Evolutionary conservation across 1,140 invertebrate genomes (phyloP).

Genomic region (Caerostris extrusa): DNA sequence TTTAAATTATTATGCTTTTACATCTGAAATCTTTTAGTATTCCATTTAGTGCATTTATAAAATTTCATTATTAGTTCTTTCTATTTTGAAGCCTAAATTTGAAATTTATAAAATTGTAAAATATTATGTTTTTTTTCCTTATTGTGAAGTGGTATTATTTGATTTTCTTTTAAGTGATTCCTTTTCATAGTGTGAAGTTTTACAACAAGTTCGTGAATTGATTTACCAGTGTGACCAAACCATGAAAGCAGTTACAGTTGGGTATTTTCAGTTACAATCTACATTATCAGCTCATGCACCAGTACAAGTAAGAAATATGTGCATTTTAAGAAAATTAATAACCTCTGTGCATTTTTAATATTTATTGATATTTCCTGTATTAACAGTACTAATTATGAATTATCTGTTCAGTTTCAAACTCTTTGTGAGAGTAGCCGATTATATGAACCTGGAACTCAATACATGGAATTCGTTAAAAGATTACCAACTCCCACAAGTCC

Average conservation of each 20-base stretch:
- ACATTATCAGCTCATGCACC: slow-evolving; percentile 83
- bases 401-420: slow-evolving; percentile 82
- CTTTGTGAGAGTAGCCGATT: slow-evolving; percentile 83
- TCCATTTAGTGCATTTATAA: too few relatives aligned
- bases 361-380: background rate
- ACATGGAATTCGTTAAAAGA: slow-evolving; percentile 83
- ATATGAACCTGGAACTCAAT: slow-evolving; percentile 84
- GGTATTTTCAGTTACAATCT: slow-evolving; percentile 84
- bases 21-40: too few relatives aligned
- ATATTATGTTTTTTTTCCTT: too few relatives aligned
- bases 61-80: too few relatives aligned
- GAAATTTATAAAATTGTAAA: too few relatives aligned
- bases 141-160: background rate
- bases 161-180: background rate
- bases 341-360: background rate
- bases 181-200: slow-evolving; percentile 80
- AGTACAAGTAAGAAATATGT: slow-evolving; percentile 81
- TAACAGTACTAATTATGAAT: slow-evolving; percentile 30
- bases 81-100: too few relatives aligned
- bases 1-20: too few relatives aligned
- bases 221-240: slow-evolving; percentile 83
- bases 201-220: slow-evolving; percentile 83
- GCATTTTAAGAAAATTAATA: background rate
- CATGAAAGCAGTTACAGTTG: slow-evolving; percentile 83
- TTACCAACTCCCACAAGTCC: slow-evolving; percentile 80